Base-by-base conservation (phyloP, 2,888 invertebrate species). In the Scaptodrosophila latifasciaeformis region DNA sequence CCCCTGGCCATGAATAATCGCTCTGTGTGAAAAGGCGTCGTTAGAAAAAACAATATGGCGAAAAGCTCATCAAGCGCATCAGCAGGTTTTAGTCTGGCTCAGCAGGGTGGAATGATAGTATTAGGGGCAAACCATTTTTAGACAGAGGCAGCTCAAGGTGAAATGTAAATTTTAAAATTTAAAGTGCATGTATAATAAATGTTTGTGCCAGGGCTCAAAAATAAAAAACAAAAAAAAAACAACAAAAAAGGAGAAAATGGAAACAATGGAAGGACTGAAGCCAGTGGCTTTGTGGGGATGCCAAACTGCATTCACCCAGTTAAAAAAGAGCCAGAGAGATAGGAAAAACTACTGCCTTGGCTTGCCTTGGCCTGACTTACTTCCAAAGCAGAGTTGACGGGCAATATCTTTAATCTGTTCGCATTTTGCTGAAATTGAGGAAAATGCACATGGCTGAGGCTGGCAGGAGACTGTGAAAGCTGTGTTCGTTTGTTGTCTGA, bases 171-270 rank as follows among this genome's bases (percentile, higher is more conserved):
- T 76, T 74, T 70, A 71, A 71, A 76, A 76, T 76, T 76, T 76
- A 66, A 71, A 69, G 63, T 71, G 67, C 75, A 76, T 76, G 70
- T 69, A 77, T 77, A 77, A 76, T 75, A 54, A 67, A 76, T 75
- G 59, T 45, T 66, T 66, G 64, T 75, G 68, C 74, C 67, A 59
- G 60, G 42, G 27, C 24, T 7, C 7, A 24, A 3, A 3, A 24
- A 7, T 7, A 15, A 15, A 17, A 17, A 35, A 49, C 4, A 24
- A 39, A 34, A 40, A 30, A 39, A 27, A 17, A 15, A 13, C 29
- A 19, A 54, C 34, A 30, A 27, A 24, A 37, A 40, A 42, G 35
- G 7, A 49, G 35, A n/a, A n/a, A n/a, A n/a, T n/a, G n/a, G n/a
- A n/a, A n/a, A n/a, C n/a, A n/a, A n/a, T n/a, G n/a, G n/a, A n/a